A percentile compares a stretch with the other conserved stretches of the same genome.
These are phyloP conservation scores for Dolomedes plantarius DNA, from an alignment of 2,888 invertebrate species.

Conservation along the genomic window DNA sequence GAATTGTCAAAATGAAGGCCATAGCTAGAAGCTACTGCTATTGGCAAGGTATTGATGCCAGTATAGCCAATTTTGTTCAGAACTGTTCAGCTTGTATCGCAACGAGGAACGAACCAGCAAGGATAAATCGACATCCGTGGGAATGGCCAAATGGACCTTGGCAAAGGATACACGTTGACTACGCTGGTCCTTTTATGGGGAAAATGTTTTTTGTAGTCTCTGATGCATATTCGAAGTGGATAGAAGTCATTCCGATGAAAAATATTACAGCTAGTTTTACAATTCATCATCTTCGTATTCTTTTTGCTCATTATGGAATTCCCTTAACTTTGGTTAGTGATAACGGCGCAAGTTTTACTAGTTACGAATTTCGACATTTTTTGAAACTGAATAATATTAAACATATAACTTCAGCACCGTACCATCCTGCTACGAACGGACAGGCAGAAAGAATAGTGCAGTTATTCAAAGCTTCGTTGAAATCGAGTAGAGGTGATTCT, in stretches of 20 bases:
- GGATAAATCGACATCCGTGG: conserved; percentile 39
- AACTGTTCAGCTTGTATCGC: conserved; percentile 40
- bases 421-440: conserved; percentile 74
- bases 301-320: conserved; percentile 49
- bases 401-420: conserved; percentile 70
- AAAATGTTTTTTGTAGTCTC: conserved; percentile 41
- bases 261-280: conserved; percentile 33
- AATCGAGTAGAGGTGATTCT: conserved; percentile 47
- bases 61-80: conserved; percentile 40
- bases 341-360: conserved; percentile 50
- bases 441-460: conserved; percentile 74
- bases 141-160: conserved; percentile 42
- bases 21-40: conserved; percentile 44
- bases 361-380: conserved; percentile 36
- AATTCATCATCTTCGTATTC: conserved; percentile 30
- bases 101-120: conserved; percentile 39
- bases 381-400: conserved; percentile 71
- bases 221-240: conserved; percentile 47
- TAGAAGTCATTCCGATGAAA: conserved; percentile 35
- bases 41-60: conserved; percentile 44
- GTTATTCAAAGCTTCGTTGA: conserved; percentile 51
- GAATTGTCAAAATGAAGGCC: conserved; percentile 46
- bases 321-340: conserved; percentile 50
- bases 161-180: conserved; percentile 46
- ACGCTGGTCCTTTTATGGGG: conserved; percentile 43